These are phyloP conservation scores for Zootermopsis nevadensis DNA, from an alignment of 2,888 invertebrate genomes.

Conservation along the genomic window DNA sequence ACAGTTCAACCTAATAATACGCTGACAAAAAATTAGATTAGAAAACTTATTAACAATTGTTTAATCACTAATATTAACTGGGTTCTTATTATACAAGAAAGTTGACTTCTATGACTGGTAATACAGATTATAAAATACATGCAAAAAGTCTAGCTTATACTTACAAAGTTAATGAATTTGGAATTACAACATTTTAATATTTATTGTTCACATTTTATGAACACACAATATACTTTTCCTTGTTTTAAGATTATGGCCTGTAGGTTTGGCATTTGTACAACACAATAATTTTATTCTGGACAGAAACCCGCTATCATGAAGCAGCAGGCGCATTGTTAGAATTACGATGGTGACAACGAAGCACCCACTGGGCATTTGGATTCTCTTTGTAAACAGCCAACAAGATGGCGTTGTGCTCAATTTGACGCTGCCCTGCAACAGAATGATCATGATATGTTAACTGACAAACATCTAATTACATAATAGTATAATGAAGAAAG, in stretches of 20 bases:
- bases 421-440: slow-evolving; percentile 58
- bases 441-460: no score
- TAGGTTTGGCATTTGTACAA: no score
- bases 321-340: slow-evolving; percentile 54
- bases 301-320: neutral
- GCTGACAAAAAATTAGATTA: no score
- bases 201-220: neutral
- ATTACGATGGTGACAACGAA: slow-evolving; percentile 60
- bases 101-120: no score
- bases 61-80: neutral
- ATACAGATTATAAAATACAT: neutral
- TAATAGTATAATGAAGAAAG: no score
- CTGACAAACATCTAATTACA: no score
- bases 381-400: slow-evolving; percentile 59
- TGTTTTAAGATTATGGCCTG: no score
- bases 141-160: neutral
- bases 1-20: no score
- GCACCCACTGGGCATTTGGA: slow-evolving; percentile 59
- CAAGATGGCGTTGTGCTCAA: slow-evolving; percentile 59
- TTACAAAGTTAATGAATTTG: neutral
- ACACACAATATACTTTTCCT: neutral
- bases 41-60: neutral
- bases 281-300: no score
- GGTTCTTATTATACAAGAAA: no score
- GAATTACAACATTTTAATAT: neutral